Percentiles rank a stretch among this genome's conserved stretches.
Conservation (phyloP, 1,140 invertebrate genomes). For the Centruroides sculpturatus region DNA sequence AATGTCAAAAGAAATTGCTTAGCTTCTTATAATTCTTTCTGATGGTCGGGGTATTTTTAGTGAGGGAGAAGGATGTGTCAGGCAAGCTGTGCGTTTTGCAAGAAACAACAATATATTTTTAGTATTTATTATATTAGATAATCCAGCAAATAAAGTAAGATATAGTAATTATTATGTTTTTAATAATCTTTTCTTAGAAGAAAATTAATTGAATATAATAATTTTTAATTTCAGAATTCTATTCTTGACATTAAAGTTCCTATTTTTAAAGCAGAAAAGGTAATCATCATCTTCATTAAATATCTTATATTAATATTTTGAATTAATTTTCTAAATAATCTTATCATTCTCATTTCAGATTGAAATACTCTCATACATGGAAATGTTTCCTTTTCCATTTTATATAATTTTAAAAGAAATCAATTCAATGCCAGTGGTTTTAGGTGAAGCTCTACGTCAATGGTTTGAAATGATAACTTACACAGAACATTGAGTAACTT, state of each 20-base stretch:
- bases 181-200: background rate
- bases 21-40: constrained; percentile 80
- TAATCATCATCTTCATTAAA: no score
- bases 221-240: constrained; percentile 43
- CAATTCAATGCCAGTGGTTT: constrained; percentile 63
- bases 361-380: no score
- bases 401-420: constrained; percentile 88
- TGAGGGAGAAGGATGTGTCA: constrained; percentile 64
- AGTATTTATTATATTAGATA: constrained; percentile 91
- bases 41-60: constrained; percentile 86
- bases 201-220: background rate
- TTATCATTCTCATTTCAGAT: no score
- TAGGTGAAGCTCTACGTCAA: constrained; percentile 90
- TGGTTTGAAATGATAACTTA: constrained; percentile 91
- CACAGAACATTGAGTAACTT: background rate
- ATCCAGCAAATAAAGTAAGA: constrained; percentile 69
- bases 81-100: constrained; percentile 60
- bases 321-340: no score
- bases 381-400: constrained; percentile 90
- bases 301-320: background rate
- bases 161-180: background rate
- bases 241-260: constrained; percentile 78
- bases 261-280: constrained; percentile 42
- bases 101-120: constrained; percentile 71
- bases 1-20: constrained; percentile 43